These are phyloP conservation scores for Oreocharis arfaki DNA, from an alignment of 2,113 vertebrate genomes.

Conservation along the genomic window DNA sequence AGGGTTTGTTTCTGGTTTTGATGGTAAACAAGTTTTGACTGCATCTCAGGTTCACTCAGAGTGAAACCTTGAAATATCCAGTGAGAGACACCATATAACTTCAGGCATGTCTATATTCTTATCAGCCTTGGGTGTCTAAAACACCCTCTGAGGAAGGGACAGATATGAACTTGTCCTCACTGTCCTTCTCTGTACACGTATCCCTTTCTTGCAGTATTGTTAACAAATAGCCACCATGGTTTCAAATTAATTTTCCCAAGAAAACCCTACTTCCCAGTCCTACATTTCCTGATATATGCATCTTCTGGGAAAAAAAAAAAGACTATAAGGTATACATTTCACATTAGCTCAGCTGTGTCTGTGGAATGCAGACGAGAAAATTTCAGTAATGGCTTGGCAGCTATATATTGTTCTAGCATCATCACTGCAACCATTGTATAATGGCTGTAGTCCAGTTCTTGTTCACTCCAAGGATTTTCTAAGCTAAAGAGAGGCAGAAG, in stretches of 20 bases:
- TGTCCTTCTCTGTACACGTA: not conserved
- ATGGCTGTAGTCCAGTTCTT: not conserved
- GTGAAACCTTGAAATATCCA: conserved; percentile 12
- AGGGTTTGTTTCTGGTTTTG: not conserved
- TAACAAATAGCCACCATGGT: not conserved
- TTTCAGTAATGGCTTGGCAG: not conserved
- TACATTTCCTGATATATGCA: not conserved
- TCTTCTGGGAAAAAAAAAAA: not conserved
- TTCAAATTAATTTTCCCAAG: not conserved
- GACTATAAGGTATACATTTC: not conserved
- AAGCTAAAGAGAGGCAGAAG: not conserved
- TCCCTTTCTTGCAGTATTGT: not conserved
- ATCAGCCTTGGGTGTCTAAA: not conserved
- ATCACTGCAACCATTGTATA: not conserved
- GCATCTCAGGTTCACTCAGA: conserved; percentile 31
- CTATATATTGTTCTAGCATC: not conserved
- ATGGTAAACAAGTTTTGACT: conserved; percentile 24
- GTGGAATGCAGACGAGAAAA: not conserved
- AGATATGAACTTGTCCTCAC: not conserved
- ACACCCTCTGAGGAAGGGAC: not conserved
- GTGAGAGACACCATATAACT: not conserved
- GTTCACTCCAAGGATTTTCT: not conserved
- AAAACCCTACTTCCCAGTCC: not conserved
- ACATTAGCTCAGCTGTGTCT: not conserved
- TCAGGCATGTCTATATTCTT: not conserved